Percentiles rank a stretch among this genome's conserved stretches.
phyloP scores from a whole-genome alignment of 1,140 invertebrate species.

The Saxidomus purpurata region DNA sequence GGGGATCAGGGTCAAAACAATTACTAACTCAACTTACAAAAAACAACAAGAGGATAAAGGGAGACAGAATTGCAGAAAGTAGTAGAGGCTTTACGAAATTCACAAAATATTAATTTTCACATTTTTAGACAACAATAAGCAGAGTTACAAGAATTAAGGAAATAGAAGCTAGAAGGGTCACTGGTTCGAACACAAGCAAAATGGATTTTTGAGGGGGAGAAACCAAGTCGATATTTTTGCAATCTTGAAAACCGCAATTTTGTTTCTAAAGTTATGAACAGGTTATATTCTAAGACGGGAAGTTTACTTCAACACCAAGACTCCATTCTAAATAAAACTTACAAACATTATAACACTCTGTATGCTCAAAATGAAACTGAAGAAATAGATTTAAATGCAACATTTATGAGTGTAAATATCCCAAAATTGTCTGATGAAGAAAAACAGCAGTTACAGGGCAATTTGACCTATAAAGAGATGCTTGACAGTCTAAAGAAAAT shows the following conservation, averaged over 20 bases:
- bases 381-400: background rate
- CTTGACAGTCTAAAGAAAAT: slow-evolving; percentile 10
- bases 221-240: slow-evolving; percentile 43
- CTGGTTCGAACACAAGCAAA: background rate
- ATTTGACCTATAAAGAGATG: slow-evolving; percentile 33
- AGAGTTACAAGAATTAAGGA: slow-evolving; percentile 11
- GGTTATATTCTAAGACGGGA: background rate
- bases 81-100: background rate
- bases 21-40: slow-evolving; percentile 12
- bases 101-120: background rate
- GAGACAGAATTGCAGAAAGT: background rate
- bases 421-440: background rate
- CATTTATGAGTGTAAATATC: background rate
- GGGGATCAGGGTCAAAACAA: slow-evolving; percentile 52
- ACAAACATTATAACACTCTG: slow-evolving; percentile 28
- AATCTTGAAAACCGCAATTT: slow-evolving; percentile 41
- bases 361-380: background rate
- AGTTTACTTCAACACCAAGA: background rate
- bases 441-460: slow-evolving; percentile 10
- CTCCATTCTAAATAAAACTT: background rate
- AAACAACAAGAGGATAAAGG: slow-evolving; percentile 25
- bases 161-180: slow-evolving; percentile 34
- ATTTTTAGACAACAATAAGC: slow-evolving; percentile 13
- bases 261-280: slow-evolving; percentile 21
- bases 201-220: slow-evolving; percentile 21